Evolutionary conservation across 2,888 invertebrate genomes (phyloP), one percentile per base, ranked within the genome.

Genomic region (Fissipunctia ypsillon): DNA sequence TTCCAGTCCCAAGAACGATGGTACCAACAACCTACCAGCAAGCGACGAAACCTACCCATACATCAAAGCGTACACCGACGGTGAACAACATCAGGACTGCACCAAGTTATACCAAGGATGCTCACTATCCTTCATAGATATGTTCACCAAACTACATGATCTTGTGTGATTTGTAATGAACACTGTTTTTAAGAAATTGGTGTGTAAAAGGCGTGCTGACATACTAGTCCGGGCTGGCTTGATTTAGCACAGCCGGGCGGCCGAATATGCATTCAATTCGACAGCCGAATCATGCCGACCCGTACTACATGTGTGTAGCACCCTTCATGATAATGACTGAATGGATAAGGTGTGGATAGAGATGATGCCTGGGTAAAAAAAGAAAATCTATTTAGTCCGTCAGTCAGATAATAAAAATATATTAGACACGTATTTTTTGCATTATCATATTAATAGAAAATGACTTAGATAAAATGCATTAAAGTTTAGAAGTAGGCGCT

Each of bases 31-130:
- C 19, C 69, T 89, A 0, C 83, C 85, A 12, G 87, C 90, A 71
- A 80, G 76, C 1, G 84, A 90, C 9, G 93, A 93, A 38, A 84
- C 89, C 0, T 84, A 91, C 6, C 91, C 92, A 0, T 97, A 97
- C 88, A 93, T 96, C 68, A 95, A 96, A 16, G 97, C 97, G 0
- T 96, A 94, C 78, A 89, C 90, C 54, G 87, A 94, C 3, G 97
- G 97, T 28, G 91, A 90, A 19, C 80, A 92, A 0, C 91, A 92
- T 43, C 87, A 92, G 69, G 90, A 94, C 71, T 96, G 96, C 84
- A 73, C 77, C 3, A 78, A 78, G 38, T 83, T 91, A 16, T 96
- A 95, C 81, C 74, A 89, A 6, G 90, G 92, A 60, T 96, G 96
- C 73, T 78, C 90, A 7, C 78, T 93, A n/a, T 92, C 95, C n/a